Percentiles rank a stretch among this genome's conserved stretches.
Conservation (phyloP, 1,140 invertebrate species). For the Homalodisca vitripennis region DNA sequence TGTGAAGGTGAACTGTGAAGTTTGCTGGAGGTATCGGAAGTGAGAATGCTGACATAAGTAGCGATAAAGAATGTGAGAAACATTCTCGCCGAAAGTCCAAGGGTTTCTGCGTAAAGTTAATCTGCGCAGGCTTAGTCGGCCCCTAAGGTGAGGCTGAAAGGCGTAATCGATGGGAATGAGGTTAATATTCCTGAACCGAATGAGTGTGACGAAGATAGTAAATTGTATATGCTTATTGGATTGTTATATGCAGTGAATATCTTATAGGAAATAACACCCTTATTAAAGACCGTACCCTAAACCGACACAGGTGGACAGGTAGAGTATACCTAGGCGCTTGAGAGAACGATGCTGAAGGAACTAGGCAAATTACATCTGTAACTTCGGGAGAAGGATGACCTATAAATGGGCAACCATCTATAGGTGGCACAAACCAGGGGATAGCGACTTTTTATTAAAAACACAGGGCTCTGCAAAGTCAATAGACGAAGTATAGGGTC, state of each 20-base stretch:
- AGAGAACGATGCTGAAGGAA: slow-evolving; percentile 46
- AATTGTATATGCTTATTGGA: too few species aligned
- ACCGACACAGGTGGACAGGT: slow-evolving; percentile 48
- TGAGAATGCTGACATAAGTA: not conserved
- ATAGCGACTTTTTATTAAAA: slow-evolving; percentile 49
- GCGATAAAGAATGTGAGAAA: not conserved
- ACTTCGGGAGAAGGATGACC: slow-evolving; percentile 46
- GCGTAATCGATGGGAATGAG: slow-evolving; percentile 48
- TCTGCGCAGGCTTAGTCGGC: slow-evolving; percentile 46
- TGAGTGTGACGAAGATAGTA: not conserved
- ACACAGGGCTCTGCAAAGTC: slow-evolving; percentile 48
- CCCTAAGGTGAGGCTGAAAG: slow-evolving; percentile 48
- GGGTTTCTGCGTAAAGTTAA: not conserved
- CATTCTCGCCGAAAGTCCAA: not conserved
- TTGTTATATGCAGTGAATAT: too few species aligned
- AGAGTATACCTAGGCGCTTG: slow-evolving; percentile 47
- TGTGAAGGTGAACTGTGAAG: not conserved
- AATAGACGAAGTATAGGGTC: slow-evolving; percentile 47
- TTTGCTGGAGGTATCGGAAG: not conserved
- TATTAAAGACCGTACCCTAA: slow-evolving; percentile 48
- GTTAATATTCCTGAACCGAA: slow-evolving; percentile 47
- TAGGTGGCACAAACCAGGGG: slow-evolving; percentile 39
- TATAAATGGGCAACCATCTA: not conserved
- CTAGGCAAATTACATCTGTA: slow-evolving; percentile 47
- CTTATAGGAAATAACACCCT: too few species aligned